phyloP scores from a whole-genome alignment of 1,140 invertebrate genomes.

The Dendroctonus ponderosae region DNA sequence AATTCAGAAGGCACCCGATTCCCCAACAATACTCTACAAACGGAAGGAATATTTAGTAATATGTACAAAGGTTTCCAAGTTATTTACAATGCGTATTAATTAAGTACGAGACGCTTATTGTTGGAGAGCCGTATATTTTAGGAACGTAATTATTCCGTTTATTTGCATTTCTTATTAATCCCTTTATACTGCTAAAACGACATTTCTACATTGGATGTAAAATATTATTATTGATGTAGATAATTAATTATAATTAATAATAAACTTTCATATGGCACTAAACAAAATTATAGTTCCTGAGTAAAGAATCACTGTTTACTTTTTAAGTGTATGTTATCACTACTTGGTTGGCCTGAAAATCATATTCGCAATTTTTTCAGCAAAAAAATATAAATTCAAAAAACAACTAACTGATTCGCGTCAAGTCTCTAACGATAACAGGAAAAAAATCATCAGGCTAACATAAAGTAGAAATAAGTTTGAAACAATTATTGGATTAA shows the following conservation, averaged over 20 bases:
- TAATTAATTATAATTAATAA: conserved; percentile 8
- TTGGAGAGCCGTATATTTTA: conserved; percentile 50
- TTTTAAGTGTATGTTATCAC: no score
- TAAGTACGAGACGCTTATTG: conserved; percentile 39
- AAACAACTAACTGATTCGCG: no score
- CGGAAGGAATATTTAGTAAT: conserved; percentile 6
- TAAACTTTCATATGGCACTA: conserved; percentile 17
- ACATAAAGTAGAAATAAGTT: no score
- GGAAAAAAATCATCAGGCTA: no score
- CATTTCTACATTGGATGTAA: not conserved
- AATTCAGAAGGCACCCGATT: conserved; percentile 51
- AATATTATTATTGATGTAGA: not conserved
- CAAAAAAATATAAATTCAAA: no score
- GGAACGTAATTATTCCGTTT: conserved; percentile 48
- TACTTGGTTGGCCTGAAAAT: no score
- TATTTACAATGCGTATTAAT: conserved; percentile 22
- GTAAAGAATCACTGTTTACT: conserved; percentile 20
- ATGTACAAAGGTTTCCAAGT: conserved; percentile 15
- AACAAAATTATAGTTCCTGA: conserved; percentile 23
- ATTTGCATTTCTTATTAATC: conserved; percentile 47
- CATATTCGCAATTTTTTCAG: no score
- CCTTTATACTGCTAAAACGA: conserved; percentile 4
- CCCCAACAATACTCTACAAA: conserved; percentile 47
- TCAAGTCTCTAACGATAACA: no score
- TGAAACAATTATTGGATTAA: no score